Evolutionary conservation across 2,797 vertebrate species (phyloP).

Genomic region (Eulemur rubriventer): DNA sequence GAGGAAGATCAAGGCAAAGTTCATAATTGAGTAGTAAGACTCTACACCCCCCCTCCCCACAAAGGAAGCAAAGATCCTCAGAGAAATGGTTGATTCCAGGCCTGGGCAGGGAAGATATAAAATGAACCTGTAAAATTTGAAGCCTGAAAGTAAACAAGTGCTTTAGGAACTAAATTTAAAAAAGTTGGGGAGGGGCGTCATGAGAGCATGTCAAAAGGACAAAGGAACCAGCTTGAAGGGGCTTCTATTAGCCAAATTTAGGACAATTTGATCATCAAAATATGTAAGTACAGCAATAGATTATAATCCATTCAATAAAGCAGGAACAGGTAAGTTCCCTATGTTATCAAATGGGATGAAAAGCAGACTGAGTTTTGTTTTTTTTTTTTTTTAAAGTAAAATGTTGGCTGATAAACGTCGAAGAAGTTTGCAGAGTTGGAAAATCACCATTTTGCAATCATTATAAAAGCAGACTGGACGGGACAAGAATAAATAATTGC

Average conservation of each 20-base stretch:
- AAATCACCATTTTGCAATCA: neutral
- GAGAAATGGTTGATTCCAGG: neutral
- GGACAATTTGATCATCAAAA: neutral
- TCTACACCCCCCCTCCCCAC: too few species aligned
- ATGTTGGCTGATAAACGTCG: neutral
- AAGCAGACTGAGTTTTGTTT: neutral
- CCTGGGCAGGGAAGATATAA: neutral
- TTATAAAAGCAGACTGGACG: neutral
- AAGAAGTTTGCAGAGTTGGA: neutral
- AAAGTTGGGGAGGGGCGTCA: rapidly evolving
- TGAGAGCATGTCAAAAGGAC: neutral
- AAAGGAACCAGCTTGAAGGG: neutral
- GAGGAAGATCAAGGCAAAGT: neutral
- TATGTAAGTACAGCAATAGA: neutral
- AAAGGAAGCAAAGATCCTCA: neutral
- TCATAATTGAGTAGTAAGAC: neutral
- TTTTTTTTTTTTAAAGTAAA: neutral
- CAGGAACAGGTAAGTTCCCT: neutral
- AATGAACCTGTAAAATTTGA: neutral
- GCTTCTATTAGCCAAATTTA: neutral
- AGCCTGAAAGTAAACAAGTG: neutral
- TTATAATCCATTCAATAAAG: neutral
- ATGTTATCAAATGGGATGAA: neutral
- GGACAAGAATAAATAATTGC: neutral
- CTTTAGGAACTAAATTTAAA: neutral